Conservation (phyloP, 2,113 vertebrate genomes). For the Sylvia atricapilla region DNA sequence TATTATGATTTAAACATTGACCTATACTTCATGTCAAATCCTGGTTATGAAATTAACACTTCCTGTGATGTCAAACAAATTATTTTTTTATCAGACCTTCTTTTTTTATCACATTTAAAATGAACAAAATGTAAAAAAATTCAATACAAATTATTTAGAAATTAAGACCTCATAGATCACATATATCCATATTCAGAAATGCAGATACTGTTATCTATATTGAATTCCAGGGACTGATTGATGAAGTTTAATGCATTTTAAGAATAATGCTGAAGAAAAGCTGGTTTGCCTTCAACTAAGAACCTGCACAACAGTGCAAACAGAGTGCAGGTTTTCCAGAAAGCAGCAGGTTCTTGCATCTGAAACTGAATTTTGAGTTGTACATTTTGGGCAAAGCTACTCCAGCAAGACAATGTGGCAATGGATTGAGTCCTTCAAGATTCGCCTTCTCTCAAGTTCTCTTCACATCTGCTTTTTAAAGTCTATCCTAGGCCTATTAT, state of each 20-base stretch:
- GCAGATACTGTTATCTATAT: not conserved
- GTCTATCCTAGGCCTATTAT: not conserved
- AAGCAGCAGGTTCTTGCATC: not conserved
- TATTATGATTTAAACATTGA: not conserved
- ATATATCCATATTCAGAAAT: not conserved
- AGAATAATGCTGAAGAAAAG: not conserved
- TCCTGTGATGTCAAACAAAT: not conserved
- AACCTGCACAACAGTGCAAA: not conserved
- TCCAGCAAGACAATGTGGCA: not conserved
- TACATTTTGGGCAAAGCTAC: not conserved
- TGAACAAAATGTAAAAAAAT: not conserved
- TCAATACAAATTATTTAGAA: not conserved
- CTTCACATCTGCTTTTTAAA: not conserved
- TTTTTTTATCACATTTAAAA: not conserved
- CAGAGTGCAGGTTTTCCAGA: not conserved
- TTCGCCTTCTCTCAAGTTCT: not conserved
- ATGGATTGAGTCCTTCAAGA: not conserved
- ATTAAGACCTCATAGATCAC: rapidly evolving
- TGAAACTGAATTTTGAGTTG: not conserved
- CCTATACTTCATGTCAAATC: not conserved
- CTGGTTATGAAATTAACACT: not conserved
- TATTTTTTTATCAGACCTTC: not conserved
- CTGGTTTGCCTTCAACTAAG: not conserved
- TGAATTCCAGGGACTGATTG: not conserved
- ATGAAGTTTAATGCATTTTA: not conserved